These are phyloP conservation scores for Diaperis boleti DNA, from an alignment of 2,888 invertebrate genomes.

Conservation along the genomic window DNA sequence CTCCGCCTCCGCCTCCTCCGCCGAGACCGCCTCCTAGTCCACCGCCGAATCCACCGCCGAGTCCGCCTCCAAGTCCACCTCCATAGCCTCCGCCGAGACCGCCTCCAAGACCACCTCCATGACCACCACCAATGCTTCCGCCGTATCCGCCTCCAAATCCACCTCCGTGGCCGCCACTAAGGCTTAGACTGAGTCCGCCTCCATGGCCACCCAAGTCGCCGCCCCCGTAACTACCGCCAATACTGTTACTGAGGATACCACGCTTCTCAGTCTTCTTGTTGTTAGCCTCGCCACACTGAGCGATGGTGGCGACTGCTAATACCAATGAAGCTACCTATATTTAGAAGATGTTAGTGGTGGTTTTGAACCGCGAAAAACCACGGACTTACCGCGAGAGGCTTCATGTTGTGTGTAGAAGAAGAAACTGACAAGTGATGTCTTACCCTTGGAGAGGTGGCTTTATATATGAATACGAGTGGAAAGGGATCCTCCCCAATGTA, in stretches of 20 bases:
- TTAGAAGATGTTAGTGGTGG: no score
- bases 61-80: conserved; percentile 41
- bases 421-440: conserved; percentile 51
- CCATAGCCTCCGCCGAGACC: conserved; percentile 44
- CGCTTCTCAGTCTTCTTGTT: conserved; percentile 54
- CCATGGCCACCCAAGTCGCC: no score
- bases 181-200: conserved; percentile 33
- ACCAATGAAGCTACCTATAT: no score
- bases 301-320: no score
- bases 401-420: conserved; percentile 47
- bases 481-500: conserved; percentile 50
- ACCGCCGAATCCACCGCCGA: conserved; percentile 42
- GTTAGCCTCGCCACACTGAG: no score
- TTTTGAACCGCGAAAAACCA: no score
- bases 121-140: conserved; percentile 46
- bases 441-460: conserved; percentile 52
- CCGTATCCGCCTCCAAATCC: no score
- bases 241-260: conserved; percentile 53
- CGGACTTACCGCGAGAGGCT: no score
- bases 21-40: conserved; percentile 43
- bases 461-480: conserved; percentile 50
- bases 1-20: conserved; percentile 47
- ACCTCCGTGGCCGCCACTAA: no score
- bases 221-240: conserved; percentile 57
- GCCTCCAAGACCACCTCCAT: conserved; percentile 53